A percentile compares a stretch with the other conserved stretches of the same genome.
These are phyloP conservation scores for Hycleus cichorii DNA, from an alignment of 1,140 invertebrate species.

Conservation along the genomic window DNA sequence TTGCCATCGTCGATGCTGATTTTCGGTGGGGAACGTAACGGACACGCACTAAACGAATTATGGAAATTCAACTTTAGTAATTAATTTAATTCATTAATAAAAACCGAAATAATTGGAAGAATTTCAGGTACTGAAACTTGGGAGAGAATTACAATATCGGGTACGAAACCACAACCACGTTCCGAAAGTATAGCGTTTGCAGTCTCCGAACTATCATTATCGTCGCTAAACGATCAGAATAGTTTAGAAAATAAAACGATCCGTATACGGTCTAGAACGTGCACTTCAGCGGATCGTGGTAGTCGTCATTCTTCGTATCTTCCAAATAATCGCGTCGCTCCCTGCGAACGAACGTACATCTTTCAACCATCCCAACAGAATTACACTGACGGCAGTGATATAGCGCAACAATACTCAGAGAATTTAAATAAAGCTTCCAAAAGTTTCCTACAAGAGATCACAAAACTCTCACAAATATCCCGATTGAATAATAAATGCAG, in stretches of 20 bases:
- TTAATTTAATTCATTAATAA: slow-evolving; percentile 10
- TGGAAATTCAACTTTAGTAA: slow-evolving; percentile 85
- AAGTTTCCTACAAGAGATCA: slow-evolving; percentile 52
- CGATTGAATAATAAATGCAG: slow-evolving; percentile 60
- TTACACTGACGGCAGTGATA: slow-evolving; percentile 38
- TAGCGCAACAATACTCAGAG: slow-evolving; percentile 24
- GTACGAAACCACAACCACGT: slow-evolving; percentile 63
- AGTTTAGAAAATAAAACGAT: slow-evolving; percentile 36
- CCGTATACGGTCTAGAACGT: slow-evolving; percentile 32
- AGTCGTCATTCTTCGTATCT: slow-evolving; percentile 40
- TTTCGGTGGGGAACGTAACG: slow-evolving; percentile 73
- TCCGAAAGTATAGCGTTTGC: slow-evolving; percentile 55
- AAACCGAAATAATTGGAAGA: neutral
- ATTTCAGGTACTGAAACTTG: slow-evolving; percentile 63
- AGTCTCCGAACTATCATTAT: slow-evolving; percentile 47
- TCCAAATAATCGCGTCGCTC: slow-evolving; percentile 38
- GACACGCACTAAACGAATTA: slow-evolving; percentile 67
- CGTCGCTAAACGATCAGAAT: neutral
- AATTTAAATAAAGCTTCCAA: slow-evolving; percentile 16
- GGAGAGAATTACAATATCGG: slow-evolving; percentile 63
- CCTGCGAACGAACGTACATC: slow-evolving; percentile 41
- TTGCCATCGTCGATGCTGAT: slow-evolving; percentile 73
- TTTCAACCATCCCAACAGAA: slow-evolving; percentile 41
- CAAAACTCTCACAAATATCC: slow-evolving; percentile 67
- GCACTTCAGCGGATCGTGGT: slow-evolving; percentile 35